Conservation (phyloP, 1,140 invertebrate species). For the Microplitis mediator region DNA sequence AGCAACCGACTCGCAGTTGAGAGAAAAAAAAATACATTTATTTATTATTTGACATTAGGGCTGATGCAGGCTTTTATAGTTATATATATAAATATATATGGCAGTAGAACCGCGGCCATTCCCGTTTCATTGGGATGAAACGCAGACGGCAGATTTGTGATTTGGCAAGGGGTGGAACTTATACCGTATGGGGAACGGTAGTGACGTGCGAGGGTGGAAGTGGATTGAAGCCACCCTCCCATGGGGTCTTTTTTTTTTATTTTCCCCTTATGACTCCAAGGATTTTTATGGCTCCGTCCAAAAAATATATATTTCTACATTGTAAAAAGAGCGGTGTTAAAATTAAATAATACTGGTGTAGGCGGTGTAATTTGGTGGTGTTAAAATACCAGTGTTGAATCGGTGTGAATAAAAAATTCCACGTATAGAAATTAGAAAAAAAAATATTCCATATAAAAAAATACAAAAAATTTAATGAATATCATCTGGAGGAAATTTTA, state of each 20-base stretch:
- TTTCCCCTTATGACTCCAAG: background rate
- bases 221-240: slow-evolving; percentile 32
- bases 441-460: no score
- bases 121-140: background rate
- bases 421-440: no score
- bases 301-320: background rate
- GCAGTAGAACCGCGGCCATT: background rate
- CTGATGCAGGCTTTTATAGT: background rate
- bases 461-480: no score
- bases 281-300: background rate
- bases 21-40: background rate
- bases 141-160: slow-evolving; percentile 40
- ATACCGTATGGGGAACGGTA: slow-evolving; percentile 15
- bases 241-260: background rate
- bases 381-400: no score
- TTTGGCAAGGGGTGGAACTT: slow-evolving; percentile 43
- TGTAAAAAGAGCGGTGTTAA: background rate
- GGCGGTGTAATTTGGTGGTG: no score
- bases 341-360: no score
- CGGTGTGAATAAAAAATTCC: no score
- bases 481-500: no score
- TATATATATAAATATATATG: background rate
- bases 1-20: background rate
- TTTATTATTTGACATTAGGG: background rate
- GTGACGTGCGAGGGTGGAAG: slow-evolving; percentile 37